Evolutionary conservation across 2,797 vertebrate species (phyloP), one percentile per base, ranked within the genome.

Genomic region (Notamacropus eugenii): DNA sequence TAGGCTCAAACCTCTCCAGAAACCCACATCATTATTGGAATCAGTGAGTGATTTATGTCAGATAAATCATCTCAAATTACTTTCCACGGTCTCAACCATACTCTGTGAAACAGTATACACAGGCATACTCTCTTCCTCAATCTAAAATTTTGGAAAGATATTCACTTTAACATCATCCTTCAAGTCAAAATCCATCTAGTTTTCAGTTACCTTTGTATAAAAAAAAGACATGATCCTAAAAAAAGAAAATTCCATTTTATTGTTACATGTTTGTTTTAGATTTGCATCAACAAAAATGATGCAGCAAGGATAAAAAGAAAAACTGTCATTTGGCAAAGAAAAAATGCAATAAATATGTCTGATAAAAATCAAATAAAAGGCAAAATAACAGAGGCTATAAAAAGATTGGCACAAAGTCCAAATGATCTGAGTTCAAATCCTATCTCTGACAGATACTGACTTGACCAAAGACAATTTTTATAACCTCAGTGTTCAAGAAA

Each of bases 1-100:
- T 13, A 94, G 54, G 34, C 29, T 5, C 6, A 91, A n/a, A 90
- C 59, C 91, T 94, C 50, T 55, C 46, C 82, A 82, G 19, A 40
- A 82, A 82, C 24, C n/a, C n/a, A 82, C 67, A 82, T 82, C 40
- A 82, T 82, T 82, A 82, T 90, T 91, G 90, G 40, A 96, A 67
- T 54, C 74, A 94, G 9, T 92, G 91, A 91, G 46, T 58, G 40
- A 56, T 29, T 95, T 40, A 90, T 57, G 29, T 52, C 54, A n/a
- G 62, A 50, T 55, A 92, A 92, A 58, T 0, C 27, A 58, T 19
- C 50, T 94, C n/a, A 40, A 19, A 93, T 62, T 93, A 28, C 92
- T 96, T 92, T 59, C 57, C 91, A 59, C 95, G 16, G 29, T 87
- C 31, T 56, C n/a, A 8, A 1, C 93, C 5, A 91, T 87, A 1